A percentile compares a stretch with the other conserved stretches of the same genome.
phyloP scores from a whole-genome alignment of 2,113 vertebrate genomes.

The Tautogolabrus adspersus region DNA sequence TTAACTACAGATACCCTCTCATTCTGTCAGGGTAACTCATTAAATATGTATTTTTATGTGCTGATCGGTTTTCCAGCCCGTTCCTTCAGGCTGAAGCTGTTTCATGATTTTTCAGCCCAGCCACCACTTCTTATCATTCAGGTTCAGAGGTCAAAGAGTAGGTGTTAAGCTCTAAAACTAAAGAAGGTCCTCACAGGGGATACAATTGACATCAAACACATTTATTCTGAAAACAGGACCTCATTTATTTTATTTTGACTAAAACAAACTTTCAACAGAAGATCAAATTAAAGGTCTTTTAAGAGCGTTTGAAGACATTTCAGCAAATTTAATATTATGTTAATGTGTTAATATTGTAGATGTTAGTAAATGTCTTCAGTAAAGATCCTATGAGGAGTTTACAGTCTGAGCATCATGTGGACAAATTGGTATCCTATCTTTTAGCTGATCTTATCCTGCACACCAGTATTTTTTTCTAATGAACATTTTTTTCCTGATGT shows the following conservation, averaged over 20 bases:
- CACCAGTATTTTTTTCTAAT: too few relatives aligned
- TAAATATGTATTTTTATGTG: conserved; percentile 9
- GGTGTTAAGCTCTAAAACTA: not conserved
- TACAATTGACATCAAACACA: not conserved
- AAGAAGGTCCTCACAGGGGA: not conserved
- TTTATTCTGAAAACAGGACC: too few relatives aligned
- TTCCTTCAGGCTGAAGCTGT: not conserved
- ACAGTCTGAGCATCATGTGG: too few relatives aligned
- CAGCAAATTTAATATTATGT: too few relatives aligned
- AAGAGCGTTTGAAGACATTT: not conserved
- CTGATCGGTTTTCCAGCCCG: conserved; percentile 4
- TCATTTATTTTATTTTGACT: too few relatives aligned
- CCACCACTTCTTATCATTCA: not conserved
- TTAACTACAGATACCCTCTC: conserved; percentile 6
- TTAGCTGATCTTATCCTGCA: too few relatives aligned
- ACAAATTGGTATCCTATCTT: too few relatives aligned
- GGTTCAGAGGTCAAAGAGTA: conserved; percentile 14
- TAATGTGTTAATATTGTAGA: too few relatives aligned
- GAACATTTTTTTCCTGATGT: too few relatives aligned
- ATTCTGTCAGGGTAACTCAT: conserved; percentile 21
- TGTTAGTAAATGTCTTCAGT: not conserved
- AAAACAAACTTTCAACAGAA: too few relatives aligned
- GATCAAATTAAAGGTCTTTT: too few relatives aligned
- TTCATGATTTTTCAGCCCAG: conserved; percentile 7
- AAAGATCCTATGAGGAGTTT: not conserved